Percentiles rank a stretch among this genome's conserved stretches.
Evolutionary conservation across 2,113 vertebrate genomes (phyloP).

Genomic region (Vireo altiloquus): DNA sequence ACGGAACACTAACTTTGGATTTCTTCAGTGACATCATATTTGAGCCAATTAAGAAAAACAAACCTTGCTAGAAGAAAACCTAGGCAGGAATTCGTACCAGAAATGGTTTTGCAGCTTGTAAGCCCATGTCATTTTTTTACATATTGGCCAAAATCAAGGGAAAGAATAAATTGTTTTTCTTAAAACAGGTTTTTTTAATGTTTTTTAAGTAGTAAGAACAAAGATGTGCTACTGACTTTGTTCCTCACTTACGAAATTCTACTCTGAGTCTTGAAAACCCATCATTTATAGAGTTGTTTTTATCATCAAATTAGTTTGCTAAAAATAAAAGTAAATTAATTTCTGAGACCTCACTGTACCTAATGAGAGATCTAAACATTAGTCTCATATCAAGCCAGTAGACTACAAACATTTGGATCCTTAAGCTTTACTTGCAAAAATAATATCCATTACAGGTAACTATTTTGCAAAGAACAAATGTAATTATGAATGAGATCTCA

Average conservation of each 20-base stretch:
- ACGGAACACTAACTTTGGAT: neutral
- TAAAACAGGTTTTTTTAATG: neutral
- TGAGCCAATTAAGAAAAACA: neutral
- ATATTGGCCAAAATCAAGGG: neutral
- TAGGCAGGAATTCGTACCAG: neutral
- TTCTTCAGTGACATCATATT: neutral
- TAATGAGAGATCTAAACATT: neutral
- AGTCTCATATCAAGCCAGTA: neutral
- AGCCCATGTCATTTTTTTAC: neutral
- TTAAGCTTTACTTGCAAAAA: slow-evolving; percentile 13
- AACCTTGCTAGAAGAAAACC: neutral
- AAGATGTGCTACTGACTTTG: neutral
- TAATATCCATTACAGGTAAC: neutral
- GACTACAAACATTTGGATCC: neutral
- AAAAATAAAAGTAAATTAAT: slow-evolving; percentile 26
- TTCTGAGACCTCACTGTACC: neutral
- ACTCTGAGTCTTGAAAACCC: neutral
- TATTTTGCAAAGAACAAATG: neutral
- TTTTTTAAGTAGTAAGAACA: neutral
- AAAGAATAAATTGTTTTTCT: neutral
- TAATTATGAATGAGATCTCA: neutral
- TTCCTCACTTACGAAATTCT: neutral
- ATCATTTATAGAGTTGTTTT: neutral
- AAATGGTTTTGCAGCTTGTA: neutral
- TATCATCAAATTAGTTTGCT: slow-evolving; percentile 17